Conservation (phyloP, 53 echinoderm and acorn worm species). For the Hippasteria phrygiana region DNA sequence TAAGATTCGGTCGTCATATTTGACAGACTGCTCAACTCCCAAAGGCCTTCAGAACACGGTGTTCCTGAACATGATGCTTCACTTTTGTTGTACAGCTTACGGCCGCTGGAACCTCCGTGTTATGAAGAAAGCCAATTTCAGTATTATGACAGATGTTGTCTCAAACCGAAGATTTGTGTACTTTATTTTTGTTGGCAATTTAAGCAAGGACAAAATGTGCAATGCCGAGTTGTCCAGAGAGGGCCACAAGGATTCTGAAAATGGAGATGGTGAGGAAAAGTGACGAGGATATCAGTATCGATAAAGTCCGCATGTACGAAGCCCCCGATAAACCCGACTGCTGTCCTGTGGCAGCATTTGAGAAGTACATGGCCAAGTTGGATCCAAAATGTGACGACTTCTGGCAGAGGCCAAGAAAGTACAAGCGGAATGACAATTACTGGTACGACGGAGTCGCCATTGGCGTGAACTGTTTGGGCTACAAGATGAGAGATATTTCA, state of each 20-base stretch:
- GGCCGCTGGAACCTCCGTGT: constrained; percentile 48
- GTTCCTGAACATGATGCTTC: constrained; percentile 47
- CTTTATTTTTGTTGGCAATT: too few species aligned
- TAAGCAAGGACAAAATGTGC: not conserved
- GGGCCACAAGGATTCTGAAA: not conserved
- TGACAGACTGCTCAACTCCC: constrained; percentile 33
- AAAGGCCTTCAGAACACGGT: constrained; percentile 53
- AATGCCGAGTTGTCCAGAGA: too few species aligned
- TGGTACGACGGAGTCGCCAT: constrained; percentile 62
- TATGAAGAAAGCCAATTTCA: constrained; percentile 44
- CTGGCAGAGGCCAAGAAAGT: constrained; percentile 61
- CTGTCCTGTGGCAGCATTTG: constrained; percentile 62
- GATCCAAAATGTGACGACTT: constrained; percentile 39
- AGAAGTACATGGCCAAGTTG: constrained; percentile 50
- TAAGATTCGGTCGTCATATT: constrained; percentile 43
- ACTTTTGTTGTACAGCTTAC: constrained; percentile 13
- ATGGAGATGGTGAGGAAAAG: not conserved
- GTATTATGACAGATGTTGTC: not conserved
- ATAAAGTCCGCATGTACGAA: constrained; percentile 53
- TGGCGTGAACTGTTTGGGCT: constrained; percentile 31
- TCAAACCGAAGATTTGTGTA: constrained; percentile 30
- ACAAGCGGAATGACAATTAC: not conserved
- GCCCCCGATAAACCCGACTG: constrained; percentile 16
- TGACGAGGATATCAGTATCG: constrained; percentile 38
- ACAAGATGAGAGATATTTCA: constrained; percentile 63